phyloP scores from a whole-genome alignment of 1,140 invertebrate species.

The fruit fly (Drosophila melanogaster) region Release_6_plus_ISO1_MT NT_037436.4:22637001-22637500 shows the following conservation, averaged over 20 bases:
- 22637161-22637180: background rate
- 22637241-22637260: slow-evolving; percentile 20
- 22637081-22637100: too few relatives aligned
- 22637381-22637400: slow-evolving; percentile 15
- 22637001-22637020: too few relatives aligned
- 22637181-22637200: slow-evolving; percentile 23
- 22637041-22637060: too few relatives aligned
- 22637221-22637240: background rate
- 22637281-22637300: slow-evolving; percentile 26
- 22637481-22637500: slow-evolving; percentile 78
- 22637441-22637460: slow-evolving; percentile 30
- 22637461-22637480: slow-evolving; percentile 82
- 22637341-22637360: background rate
- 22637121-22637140: too few relatives aligned
- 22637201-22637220: background rate
- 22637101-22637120: too few relatives aligned
- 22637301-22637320: background rate
- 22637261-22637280: slow-evolving; percentile 16
- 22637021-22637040: too few relatives aligned
- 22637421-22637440: background rate
- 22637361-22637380: slow-evolving; percentile 9
- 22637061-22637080: too few relatives aligned
- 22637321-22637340: background rate
- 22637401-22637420: slow-evolving; percentile 5
- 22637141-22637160: too few relatives aligned